These are phyloP conservation scores for Protaetia brevitarsis DNA, from an alignment of 1,140 invertebrate genomes.

Conservation along the genomic window DNA sequence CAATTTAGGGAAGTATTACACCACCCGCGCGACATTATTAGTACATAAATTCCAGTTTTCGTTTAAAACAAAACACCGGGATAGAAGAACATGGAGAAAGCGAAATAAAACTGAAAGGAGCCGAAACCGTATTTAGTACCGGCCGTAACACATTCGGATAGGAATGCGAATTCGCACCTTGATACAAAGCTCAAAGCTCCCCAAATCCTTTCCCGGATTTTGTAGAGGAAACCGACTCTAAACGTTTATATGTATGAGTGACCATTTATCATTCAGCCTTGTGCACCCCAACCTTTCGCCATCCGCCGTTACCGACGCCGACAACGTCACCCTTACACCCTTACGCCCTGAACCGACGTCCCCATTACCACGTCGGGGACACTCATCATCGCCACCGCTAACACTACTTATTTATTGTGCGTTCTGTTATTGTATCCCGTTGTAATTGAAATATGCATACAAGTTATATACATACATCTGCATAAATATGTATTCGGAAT, in stretches of 20 bases:
- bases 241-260: conserved; percentile 36
- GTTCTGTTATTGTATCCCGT: conserved; percentile 16
- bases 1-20: too few species aligned
- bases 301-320: conserved; percentile 21
- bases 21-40: too few species aligned
- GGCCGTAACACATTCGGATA: background rate
- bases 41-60: background rate
- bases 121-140: too few species aligned
- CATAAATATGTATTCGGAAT: background rate
- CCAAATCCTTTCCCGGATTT: conserved; percentile 37
- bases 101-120: background rate
- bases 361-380: conserved; percentile 14
- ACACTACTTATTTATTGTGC: conserved; percentile 17
- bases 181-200: conserved; percentile 14
- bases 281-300: conserved; percentile 21
- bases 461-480: background rate
- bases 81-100: background rate
- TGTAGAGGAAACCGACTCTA: conserved; percentile 36
- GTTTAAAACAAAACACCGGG: background rate
- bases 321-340: conserved; percentile 16
- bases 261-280: conserved; percentile 37
- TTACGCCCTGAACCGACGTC: background rate
- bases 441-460: conserved; percentile 13
- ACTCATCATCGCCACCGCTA: conserved; percentile 14
- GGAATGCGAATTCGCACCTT: conserved; percentile 11